phyloP scores from a whole-genome alignment of 2,113 vertebrate species.

The Tursiops truncatus region DNA sequence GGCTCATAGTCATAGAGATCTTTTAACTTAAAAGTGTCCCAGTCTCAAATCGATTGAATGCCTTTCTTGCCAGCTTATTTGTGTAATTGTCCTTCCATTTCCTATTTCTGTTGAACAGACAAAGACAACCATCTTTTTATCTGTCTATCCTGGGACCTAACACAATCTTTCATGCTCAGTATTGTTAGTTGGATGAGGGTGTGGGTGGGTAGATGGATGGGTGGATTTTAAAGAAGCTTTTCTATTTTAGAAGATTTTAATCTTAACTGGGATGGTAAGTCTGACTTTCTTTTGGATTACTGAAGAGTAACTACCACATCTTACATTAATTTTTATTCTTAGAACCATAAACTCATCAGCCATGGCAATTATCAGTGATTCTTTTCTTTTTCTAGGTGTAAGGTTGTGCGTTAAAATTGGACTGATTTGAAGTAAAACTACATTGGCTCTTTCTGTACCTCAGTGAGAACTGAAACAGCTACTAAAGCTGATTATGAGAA shows the following conservation, averaged over 20 bases:
- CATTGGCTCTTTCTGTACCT: background rate
- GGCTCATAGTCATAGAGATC: background rate
- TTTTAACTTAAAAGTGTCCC: background rate
- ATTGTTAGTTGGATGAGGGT: background rate
- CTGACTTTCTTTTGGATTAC: conserved; percentile 24
- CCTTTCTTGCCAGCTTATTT: conserved; percentile 28
- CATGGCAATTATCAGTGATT: background rate
- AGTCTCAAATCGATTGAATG: background rate
- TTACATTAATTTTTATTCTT: conserved; percentile 2
- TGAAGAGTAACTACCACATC: background rate
- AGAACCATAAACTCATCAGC: background rate
- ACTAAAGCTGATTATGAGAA: background rate
- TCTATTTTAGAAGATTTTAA: conserved; percentile 25
- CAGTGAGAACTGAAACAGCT: background rate
- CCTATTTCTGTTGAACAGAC: conserved; percentile 9
- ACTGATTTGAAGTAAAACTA: background rate
- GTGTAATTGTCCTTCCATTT: background rate
- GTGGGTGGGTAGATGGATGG: background rate
- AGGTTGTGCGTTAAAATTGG: background rate
- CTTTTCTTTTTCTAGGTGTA: background rate
- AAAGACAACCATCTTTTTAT: background rate
- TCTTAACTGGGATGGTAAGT: background rate
- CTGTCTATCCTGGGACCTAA: background rate
- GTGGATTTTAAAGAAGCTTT: conserved; percentile 33
- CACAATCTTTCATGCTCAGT: background rate